Conservation (phyloP, 2,113 vertebrate genomes). For the Mastomys natalensis region DNA sequence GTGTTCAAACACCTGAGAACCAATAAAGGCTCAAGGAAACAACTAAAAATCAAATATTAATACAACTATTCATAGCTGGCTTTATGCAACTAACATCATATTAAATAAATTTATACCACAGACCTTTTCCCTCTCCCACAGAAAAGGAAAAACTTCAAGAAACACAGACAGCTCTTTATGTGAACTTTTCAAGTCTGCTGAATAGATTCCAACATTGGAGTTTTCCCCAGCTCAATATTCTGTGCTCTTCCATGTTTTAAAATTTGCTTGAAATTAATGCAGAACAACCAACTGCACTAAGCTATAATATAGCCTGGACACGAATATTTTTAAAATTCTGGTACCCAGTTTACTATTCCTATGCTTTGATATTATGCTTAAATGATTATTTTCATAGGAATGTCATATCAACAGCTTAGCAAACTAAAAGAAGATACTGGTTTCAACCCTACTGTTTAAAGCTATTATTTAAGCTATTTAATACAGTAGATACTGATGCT, state of each 20-base stretch:
- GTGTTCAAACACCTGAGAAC: constrained; percentile 66
- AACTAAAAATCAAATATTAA: constrained; percentile 74
- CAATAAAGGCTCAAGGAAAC: constrained; percentile 63
- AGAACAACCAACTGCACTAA: not conserved
- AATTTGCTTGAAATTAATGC: not conserved
- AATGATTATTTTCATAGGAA: not conserved
- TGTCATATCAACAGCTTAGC: not conserved
- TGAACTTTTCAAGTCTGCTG: not conserved
- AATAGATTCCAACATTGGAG: constrained; percentile 28
- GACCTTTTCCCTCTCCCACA: not conserved
- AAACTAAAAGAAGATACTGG: not conserved
- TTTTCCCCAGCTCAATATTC: not conserved
- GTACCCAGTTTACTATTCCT: constrained; percentile 16
- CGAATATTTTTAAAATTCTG: not conserved
- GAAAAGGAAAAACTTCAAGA: constrained; percentile 41
- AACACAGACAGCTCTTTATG: constrained; percentile 67
- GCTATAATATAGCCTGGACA: not conserved
- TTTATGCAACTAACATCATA: constrained; percentile 63
- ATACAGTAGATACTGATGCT: not conserved
- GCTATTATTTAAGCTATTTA: not conserved
- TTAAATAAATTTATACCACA: constrained; percentile 63
- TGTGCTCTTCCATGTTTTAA: not conserved
- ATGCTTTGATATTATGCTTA: not conserved
- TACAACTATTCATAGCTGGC: constrained; percentile 74
- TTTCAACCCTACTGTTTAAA: not conserved